These are phyloP conservation scores for Mylabris phalerata DNA, from an alignment of 1,140 invertebrate species.

Conservation along the genomic window DNA sequence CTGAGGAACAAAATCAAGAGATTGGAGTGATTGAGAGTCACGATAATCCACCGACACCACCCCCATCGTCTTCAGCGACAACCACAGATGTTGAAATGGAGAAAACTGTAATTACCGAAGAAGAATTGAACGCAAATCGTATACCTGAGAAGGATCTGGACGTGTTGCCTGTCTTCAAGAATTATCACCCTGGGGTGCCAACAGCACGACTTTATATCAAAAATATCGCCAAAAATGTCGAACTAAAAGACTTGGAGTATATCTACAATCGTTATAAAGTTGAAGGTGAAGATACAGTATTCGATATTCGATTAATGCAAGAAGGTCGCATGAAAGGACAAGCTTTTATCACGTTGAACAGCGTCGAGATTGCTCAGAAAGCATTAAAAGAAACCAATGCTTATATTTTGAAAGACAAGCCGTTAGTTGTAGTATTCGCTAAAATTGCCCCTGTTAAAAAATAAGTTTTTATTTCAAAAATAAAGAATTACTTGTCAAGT, in stretches of 20 bases:
- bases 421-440: conserved; percentile 86
- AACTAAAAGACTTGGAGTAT: conserved; percentile 65
- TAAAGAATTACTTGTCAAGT: not conserved
- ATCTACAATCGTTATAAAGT: conserved; percentile 59
- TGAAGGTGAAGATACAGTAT: conserved; percentile 46
- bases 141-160: conserved; percentile 69
- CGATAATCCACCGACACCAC: not conserved
- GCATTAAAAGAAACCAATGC: conserved; percentile 85
- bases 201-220: conserved; percentile 86
- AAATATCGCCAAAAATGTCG: conserved; percentile 79
- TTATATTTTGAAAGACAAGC: conserved; percentile 79
- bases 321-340: conserved; percentile 95
- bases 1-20: conserved; percentile 30
- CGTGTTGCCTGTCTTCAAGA: conserved; percentile 75
- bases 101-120: conserved; percentile 53
- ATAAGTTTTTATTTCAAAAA: conserved; percentile 3
- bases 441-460: conserved; percentile 44
- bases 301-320: conserved; percentile 86
- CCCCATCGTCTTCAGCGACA: conserved; percentile 22
- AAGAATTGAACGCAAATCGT: conserved; percentile 61
- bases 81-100: conserved; percentile 36
- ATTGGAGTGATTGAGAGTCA: conserved; percentile 7
- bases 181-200: conserved; percentile 75
- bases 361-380: conserved; percentile 59
- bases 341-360: conserved; percentile 81